Evolutionary conservation across 2,113 vertebrate genomes (phyloP).

Genomic region (Athene cunicularia): DNA sequence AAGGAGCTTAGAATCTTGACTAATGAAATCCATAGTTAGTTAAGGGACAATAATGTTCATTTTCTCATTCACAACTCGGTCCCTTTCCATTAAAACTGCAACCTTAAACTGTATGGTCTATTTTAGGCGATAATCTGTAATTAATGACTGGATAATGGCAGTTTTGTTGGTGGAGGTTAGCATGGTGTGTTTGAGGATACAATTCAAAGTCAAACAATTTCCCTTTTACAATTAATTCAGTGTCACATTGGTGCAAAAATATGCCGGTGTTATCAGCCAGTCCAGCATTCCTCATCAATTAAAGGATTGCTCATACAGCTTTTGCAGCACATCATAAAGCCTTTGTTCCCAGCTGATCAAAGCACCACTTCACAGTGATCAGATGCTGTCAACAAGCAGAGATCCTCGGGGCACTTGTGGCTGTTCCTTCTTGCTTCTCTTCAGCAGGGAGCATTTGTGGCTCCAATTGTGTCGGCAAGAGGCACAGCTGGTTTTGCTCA

Average conservation of each 20-base stretch:
- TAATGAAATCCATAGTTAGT: not conserved
- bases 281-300: constrained; percentile 10
- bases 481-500: constrained; percentile 34
- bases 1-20: not conserved
- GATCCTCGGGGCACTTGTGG: constrained; percentile 27
- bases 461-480: not conserved
- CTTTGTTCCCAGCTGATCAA: constrained; percentile 59
- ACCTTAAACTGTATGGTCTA: not conserved
- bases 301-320: not conserved
- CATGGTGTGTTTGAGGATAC: not conserved
- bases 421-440: constrained; percentile 14
- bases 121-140: not conserved
- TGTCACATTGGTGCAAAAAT: not conserved
- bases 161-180: not conserved
- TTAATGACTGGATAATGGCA: not conserved
- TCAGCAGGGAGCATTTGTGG: constrained; percentile 19
- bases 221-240: not conserved
- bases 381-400: constrained; percentile 37
- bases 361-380: constrained; percentile 34
- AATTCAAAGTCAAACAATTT: not conserved
- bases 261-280: not conserved
- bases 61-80: not conserved
- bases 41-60: not conserved
- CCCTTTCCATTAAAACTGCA: not conserved
- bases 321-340: constrained; percentile 1